Evolutionary conservation across 2,888 invertebrate genomes (phyloP).

Genomic region (Altica lythri): DNA sequence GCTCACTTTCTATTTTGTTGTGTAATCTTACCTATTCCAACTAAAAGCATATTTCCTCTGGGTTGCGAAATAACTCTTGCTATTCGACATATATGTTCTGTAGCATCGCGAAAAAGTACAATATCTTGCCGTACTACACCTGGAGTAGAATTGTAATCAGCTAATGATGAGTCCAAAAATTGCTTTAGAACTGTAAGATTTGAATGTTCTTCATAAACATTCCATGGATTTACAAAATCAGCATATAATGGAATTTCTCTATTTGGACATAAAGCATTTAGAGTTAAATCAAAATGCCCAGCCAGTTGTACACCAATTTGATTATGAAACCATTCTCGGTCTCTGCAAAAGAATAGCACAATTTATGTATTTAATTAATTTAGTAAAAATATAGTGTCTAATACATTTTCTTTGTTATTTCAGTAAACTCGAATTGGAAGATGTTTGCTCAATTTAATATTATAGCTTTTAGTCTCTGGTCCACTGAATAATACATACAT

Average conservation of each 20-base stretch:
- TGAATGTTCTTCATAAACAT: slow-evolving; percentile 68
- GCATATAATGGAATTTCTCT: slow-evolving; percentile 73
- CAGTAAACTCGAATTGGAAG: too few species aligned
- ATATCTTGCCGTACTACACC: slow-evolving; percentile 80
- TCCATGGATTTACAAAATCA: slow-evolving; percentile 78
- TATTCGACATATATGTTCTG: slow-evolving; percentile 83
- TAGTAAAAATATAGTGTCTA: too few species aligned
- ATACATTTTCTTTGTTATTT: too few species aligned
- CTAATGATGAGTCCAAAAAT: slow-evolving; percentile 64
- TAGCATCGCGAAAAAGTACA: slow-evolving; percentile 84
- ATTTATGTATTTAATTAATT: too few species aligned
- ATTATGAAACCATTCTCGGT: slow-evolving; percentile 75
- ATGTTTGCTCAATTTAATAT: too few species aligned
- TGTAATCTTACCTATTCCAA: slow-evolving; percentile 26
- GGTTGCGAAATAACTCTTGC: slow-evolving; percentile 83
- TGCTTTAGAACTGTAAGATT: slow-evolving; percentile 66
- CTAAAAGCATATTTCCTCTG: slow-evolving; percentile 75
- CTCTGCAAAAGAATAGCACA: slow-evolving; percentile 60
- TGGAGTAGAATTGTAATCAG: slow-evolving; percentile 79
- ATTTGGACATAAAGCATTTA: slow-evolving; percentile 76
- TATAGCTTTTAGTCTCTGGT: too few species aligned
- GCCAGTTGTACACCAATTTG: slow-evolving; percentile 76
- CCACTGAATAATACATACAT: too few species aligned
- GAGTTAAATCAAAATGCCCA: slow-evolving; percentile 78
- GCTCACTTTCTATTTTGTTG: too few species aligned